A percentile compares a stretch with the other conserved stretches of the same genome.
Evolutionary conservation across 1,140 invertebrate species (phyloP).

Genomic region (Triops longicaudatus): DNA sequence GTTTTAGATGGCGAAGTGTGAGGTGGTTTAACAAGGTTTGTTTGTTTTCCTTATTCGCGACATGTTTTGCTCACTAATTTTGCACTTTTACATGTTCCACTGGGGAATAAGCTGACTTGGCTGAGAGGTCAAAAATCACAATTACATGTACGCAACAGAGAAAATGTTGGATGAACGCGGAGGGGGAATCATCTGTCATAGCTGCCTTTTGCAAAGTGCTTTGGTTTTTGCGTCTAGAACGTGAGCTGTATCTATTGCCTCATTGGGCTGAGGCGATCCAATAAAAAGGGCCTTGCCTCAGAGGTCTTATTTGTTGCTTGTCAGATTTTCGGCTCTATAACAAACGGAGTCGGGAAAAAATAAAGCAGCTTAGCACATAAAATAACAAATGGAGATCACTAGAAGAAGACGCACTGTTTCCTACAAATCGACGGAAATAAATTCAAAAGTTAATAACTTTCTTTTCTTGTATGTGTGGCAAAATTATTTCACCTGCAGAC

Average conservation of each 20-base stretch:
- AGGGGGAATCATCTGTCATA: neutral
- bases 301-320: conserved; percentile 3
- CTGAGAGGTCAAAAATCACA: neutral
- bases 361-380: neutral
- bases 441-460: neutral
- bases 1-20: neutral
- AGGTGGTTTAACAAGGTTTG: neutral
- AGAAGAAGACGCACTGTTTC: neutral
- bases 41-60: neutral
- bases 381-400: neutral
- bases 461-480: neutral
- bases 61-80: neutral
- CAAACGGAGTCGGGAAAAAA: neutral
- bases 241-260: neutral
- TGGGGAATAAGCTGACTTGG: neutral
- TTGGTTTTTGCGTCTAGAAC: neutral
- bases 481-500: neutral
- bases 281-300: neutral
- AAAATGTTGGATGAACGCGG: neutral
- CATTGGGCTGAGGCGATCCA: conserved; percentile 1
- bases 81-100: neutral
- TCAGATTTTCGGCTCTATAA: neutral
- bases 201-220: neutral
- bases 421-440: neutral
- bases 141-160: neutral